These are phyloP conservation scores for Hyperoplus immaculatus DNA, from an alignment of 2,797 vertebrate genomes.

Conservation along the genomic window DNA sequence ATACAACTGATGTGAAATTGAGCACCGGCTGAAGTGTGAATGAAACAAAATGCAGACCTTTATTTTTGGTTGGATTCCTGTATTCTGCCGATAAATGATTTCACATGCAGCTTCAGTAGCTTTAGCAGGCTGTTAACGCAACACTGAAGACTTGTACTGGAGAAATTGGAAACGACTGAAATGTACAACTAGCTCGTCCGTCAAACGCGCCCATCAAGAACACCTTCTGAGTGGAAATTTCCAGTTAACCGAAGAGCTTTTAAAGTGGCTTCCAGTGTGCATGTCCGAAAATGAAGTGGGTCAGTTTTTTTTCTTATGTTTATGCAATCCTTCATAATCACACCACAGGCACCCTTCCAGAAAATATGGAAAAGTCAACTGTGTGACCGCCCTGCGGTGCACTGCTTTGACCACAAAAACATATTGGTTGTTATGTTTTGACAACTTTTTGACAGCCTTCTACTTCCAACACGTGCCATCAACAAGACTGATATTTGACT, in stretches of 20 bases:
- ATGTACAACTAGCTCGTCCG: constrained; percentile 33
- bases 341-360: constrained; percentile 54
- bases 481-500: constrained; percentile 25
- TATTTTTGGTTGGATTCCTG: constrained; percentile 48
- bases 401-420: constrained; percentile 67
- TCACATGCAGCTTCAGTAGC: constrained; percentile 56
- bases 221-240: constrained; percentile 29
- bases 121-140: constrained; percentile 68
- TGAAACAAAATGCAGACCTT: constrained; percentile 51
- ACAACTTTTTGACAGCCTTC: constrained; percentile 66
- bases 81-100: constrained; percentile 66
- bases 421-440: constrained; percentile 67
- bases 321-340: constrained; percentile 51
- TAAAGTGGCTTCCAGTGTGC: constrained; percentile 9
- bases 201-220: constrained; percentile 38
- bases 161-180: constrained; percentile 34
- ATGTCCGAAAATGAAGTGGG: constrained; percentile 15
- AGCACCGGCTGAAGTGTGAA: constrained; percentile 14
- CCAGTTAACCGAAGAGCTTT: constrained; percentile 16
- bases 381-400: constrained; percentile 69
- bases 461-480: constrained; percentile 55
- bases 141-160: constrained; percentile 48
- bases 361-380: constrained; percentile 71
- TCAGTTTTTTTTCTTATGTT: constrained; percentile 28
- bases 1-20: constrained; percentile 42